Conservation (phyloP, 2,888 invertebrate genomes). For the Nymphalis urticae region DNA sequence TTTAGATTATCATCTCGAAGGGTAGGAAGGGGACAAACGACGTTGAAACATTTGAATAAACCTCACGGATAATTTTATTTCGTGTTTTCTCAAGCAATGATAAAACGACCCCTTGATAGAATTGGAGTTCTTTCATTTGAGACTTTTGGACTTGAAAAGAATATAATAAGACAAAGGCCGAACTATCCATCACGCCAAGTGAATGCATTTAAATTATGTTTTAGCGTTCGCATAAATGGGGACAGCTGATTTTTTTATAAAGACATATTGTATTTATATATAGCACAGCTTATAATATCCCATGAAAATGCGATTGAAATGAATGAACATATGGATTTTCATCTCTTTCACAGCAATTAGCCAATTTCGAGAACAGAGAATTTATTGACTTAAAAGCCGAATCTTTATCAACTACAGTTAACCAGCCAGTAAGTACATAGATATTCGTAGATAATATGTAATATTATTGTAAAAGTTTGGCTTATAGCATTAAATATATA, state of each 20-base stretch:
- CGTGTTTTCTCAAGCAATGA: constrained; percentile 33
- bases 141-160: constrained; percentile 29
- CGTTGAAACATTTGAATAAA: constrained; percentile 37
- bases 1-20: constrained; percentile 35
- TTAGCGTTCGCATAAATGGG: constrained; percentile 1
- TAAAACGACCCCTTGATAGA: constrained; percentile 29
- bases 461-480: too few relatives aligned
- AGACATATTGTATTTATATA: neutral
- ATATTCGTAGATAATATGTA: too few relatives aligned
- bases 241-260: neutral
- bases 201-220: constrained; percentile 24
- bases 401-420: too few relatives aligned
- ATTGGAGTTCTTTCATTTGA: constrained; percentile 11
- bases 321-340: too few relatives aligned
- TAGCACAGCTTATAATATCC: neutral
- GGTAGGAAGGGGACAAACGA: constrained; percentile 22
- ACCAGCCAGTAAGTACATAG: too few relatives aligned
- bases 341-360: too few relatives aligned
- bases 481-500: too few relatives aligned
- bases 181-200: constrained; percentile 24
- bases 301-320: too few relatives aligned
- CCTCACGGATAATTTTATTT: constrained; percentile 36
- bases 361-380: too few relatives aligned
- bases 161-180: constrained; percentile 32
- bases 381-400: too few relatives aligned